Conservation (phyloP, 2,888 invertebrate species). For the Sphecodes monilicornis region DNA sequence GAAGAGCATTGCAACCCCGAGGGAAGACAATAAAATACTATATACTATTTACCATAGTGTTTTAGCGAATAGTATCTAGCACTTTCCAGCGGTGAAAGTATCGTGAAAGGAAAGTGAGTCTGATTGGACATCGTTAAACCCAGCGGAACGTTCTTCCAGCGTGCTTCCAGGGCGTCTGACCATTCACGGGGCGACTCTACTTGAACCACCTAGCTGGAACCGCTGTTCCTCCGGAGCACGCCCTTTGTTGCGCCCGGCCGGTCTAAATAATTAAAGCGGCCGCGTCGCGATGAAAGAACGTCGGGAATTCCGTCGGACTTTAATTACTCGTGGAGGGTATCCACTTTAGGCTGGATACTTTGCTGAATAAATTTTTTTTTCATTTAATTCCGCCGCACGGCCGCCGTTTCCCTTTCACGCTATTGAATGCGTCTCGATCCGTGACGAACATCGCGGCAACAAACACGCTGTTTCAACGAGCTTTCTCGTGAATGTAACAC, state of each 20-base stretch:
- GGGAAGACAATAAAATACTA: too few relatives aligned
- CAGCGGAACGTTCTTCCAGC: neutral
- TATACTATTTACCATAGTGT: too few relatives aligned
- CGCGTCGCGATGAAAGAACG: conserved; percentile 33
- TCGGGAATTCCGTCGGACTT: conserved; percentile 20
- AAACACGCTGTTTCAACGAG: neutral
- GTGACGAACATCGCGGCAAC: neutral
- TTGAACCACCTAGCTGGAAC: conserved; percentile 4
- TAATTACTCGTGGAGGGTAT: conserved; percentile 26
- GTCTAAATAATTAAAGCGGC: conserved; percentile 41
- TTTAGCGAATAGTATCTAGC: too few relatives aligned
- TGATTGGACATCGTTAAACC: neutral
- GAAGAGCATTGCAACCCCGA: too few relatives aligned
- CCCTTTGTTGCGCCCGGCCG: conserved; percentile 29
- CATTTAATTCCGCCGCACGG: conserved; percentile 1
- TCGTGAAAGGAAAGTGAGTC: neutral
- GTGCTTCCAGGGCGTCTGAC: neutral
- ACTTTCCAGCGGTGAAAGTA: neutral
- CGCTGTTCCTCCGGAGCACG: conserved; percentile 9
- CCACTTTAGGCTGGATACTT: conserved; percentile 19
- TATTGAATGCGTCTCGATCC: neutral
- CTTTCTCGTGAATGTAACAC: neutral
- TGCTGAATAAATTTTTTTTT: conserved; percentile 21
- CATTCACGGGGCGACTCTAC: conserved; percentile 1
- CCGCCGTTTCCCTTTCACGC: neutral